These are phyloP conservation scores for Micropterix aruncella DNA, from an alignment of 2,888 invertebrate genomes.

Conservation along the genomic window DNA sequence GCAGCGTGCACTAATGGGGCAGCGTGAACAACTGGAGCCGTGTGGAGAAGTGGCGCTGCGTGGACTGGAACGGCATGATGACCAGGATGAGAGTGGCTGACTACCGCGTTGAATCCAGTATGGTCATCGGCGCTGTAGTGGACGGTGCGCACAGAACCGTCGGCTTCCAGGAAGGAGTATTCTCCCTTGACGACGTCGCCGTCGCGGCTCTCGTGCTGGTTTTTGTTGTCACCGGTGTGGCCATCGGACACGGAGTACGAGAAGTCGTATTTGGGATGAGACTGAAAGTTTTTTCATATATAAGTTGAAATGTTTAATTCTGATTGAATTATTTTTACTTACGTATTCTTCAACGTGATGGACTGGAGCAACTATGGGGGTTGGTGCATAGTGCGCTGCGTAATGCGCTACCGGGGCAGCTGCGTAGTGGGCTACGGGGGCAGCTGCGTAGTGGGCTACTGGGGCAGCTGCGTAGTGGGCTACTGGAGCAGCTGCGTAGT, in stretches of 20 bases:
- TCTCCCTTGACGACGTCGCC: conserved; percentile 51
- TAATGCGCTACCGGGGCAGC: conserved; percentile 12
- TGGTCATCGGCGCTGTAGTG: conserved; percentile 45
- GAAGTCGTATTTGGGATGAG: conserved; percentile 26
- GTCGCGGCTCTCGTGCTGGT: conserved; percentile 41
- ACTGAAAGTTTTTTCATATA: too few species aligned
- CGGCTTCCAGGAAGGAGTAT: conserved; percentile 44
- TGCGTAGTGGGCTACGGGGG: conserved; percentile 15
- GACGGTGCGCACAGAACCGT: conserved; percentile 44
- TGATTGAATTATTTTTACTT: conserved; percentile 13
- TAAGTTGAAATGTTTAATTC: too few species aligned
- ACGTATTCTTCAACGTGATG: conserved; percentile 36
- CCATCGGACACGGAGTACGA: conserved; percentile 37
- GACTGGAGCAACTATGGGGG: conserved; percentile 16
- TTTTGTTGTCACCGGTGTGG: conserved; percentile 47
- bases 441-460: conserved; percentile 15
- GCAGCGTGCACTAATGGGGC: neutral
- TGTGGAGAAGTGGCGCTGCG: too few species aligned
- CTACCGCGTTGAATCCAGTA: conserved; percentile 42
- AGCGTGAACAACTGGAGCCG: too few species aligned
- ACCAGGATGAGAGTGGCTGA: conserved; percentile 37
- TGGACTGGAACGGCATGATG: conserved; percentile 15
- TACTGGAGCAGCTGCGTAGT: conserved; percentile 8
- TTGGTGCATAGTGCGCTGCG: conserved; percentile 15
- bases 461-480: conserved; percentile 15